phyloP scores from a whole-genome alignment of 1,140 invertebrate genomes.

The Pseudobourletiella spinata region DNA sequence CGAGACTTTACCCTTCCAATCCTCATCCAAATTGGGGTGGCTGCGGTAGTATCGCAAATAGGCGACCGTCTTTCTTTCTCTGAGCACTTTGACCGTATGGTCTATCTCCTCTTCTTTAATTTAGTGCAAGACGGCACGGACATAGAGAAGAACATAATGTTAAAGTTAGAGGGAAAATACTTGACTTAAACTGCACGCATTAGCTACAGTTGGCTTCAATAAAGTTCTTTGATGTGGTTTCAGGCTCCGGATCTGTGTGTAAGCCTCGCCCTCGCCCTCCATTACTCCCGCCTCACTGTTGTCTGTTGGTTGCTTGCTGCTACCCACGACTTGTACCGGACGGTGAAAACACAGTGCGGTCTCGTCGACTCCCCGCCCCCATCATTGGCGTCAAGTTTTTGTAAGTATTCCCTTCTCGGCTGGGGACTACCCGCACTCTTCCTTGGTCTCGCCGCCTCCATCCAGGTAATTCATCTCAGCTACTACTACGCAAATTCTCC shows the following conservation, averaged over 20 bases:
- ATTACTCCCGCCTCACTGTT: conserved; percentile 52
- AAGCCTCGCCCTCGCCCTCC: conserved; percentile 50
- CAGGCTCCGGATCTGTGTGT: conserved; percentile 56
- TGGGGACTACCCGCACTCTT: conserved; percentile 26
- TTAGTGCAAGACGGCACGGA: too few relatives aligned
- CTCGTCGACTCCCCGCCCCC: conserved; percentile 30
- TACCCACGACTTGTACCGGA: conserved; percentile 47
- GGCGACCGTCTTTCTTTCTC: too few relatives aligned
- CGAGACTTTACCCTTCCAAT: too few relatives aligned
- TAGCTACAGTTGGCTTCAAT: too few relatives aligned
- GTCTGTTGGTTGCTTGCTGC: conserved; percentile 54
- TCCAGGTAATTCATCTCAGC: conserved; percentile 34
- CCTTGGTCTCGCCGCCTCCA: conserved; percentile 18
- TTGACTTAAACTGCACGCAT: too few relatives aligned
- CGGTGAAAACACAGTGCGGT: conserved; percentile 29
- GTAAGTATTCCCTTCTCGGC: conserved; percentile 29
- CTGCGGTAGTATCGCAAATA: too few relatives aligned
- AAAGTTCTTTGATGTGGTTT: conserved; percentile 38
- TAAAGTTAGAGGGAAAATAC: not conserved
- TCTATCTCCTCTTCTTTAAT: too few relatives aligned
- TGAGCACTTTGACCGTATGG: too few relatives aligned
- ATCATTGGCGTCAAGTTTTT: conserved; percentile 23
- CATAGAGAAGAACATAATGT: not conserved
- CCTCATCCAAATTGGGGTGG: too few relatives aligned
- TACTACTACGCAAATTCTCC: not conserved